These are phyloP conservation scores for Penaeus monodon DNA, from an alignment of 2,888 invertebrate species.

Conservation along the genomic window DNA sequence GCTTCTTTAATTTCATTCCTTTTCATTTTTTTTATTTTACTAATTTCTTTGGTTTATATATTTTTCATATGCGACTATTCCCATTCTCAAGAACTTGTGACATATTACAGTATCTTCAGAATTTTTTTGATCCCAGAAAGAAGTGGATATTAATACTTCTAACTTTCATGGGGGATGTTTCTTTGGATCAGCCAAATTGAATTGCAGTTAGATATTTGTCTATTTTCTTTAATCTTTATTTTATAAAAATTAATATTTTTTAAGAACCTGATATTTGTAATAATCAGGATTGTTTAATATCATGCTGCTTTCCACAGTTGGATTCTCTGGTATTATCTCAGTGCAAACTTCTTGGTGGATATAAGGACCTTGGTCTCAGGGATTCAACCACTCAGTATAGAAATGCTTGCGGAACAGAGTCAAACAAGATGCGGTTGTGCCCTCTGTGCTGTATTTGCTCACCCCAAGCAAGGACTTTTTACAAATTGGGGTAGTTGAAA, in stretches of 20 bases:
- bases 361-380: slow-evolving; percentile 81
- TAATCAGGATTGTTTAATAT: too few species aligned
- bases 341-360: slow-evolving; percentile 78
- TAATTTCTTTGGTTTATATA: not conserved
- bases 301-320: slow-evolving; percentile 67
- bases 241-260: too few species aligned
- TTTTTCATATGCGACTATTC: slow-evolving; percentile 71
- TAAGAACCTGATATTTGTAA: too few species aligned
- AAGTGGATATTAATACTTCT: slow-evolving; percentile 48
- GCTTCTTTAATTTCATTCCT: not conserved
- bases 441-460: slow-evolving; percentile 66
- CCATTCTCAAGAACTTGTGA: slow-evolving; percentile 39
- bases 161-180: slow-evolving; percentile 71
- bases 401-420: slow-evolving; percentile 62
- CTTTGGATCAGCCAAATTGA: slow-evolving; percentile 76
- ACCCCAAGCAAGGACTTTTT: slow-evolving; percentile 73
- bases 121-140: slow-evolving; percentile 52
- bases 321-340: slow-evolving; percentile 70
- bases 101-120: slow-evolving; percentile 30
- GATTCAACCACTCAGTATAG: slow-evolving; percentile 74
- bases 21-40: not conserved
- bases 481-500: slow-evolving; percentile 73
- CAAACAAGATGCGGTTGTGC: slow-evolving; percentile 54
- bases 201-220: slow-evolving; percentile 71
- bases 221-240: too few species aligned